Conservation (phyloP, 2,797 vertebrate genomes). For the Sebastes umbrosus region DNA sequence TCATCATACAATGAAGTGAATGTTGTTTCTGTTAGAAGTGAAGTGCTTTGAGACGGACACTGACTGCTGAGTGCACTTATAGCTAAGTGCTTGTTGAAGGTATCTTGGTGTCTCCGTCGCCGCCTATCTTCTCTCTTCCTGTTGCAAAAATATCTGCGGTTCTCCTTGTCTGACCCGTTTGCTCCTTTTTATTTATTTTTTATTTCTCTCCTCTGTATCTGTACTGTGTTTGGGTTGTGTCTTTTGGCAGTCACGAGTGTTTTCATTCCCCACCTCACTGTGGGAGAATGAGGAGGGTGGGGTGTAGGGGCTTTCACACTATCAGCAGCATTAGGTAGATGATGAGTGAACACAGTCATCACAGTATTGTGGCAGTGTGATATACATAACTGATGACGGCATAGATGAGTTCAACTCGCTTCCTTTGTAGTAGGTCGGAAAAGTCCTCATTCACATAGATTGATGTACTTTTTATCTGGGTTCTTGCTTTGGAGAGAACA, state of each 20-base stretch:
- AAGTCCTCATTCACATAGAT: too few relatives aligned
- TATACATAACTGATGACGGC: too few relatives aligned
- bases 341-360: background rate
- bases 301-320: too few relatives aligned
- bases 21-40: background rate
- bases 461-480: too few relatives aligned
- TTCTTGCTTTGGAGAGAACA: too few relatives aligned
- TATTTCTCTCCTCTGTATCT: background rate
- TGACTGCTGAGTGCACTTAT: background rate
- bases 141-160: background rate
- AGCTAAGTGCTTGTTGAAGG: background rate
- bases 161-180: background rate
- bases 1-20: background rate
- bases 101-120: background rate
- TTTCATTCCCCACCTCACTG: background rate
- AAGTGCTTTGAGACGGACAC: background rate
- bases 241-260: background rate
- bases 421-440: too few relatives aligned
- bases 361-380: background rate
- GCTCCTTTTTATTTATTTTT: background rate
- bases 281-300: background rate
- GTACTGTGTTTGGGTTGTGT: background rate
- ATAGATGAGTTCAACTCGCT: too few relatives aligned
- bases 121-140: background rate
- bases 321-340: too few relatives aligned